Conservation (phyloP, 1,140 invertebrate species). For the Pararge aegeria region DNA sequence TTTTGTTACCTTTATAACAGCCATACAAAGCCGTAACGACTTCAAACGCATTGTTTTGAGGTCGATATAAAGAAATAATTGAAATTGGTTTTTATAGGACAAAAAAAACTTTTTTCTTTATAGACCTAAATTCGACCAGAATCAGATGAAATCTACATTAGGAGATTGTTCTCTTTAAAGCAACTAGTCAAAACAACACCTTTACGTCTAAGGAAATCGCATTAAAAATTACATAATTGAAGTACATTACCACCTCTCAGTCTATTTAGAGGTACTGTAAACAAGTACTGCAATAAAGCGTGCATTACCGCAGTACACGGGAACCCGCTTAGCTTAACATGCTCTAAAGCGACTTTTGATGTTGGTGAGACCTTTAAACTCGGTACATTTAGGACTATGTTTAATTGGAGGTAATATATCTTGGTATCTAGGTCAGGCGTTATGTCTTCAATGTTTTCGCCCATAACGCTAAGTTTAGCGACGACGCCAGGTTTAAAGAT, state of each 20-base stretch:
- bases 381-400: slow-evolving; percentile 18
- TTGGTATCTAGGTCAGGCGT: slow-evolving; percentile 18
- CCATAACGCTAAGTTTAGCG: too few relatives aligned
- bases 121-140: too few relatives aligned
- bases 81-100: too few relatives aligned
- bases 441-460: slow-evolving; percentile 11
- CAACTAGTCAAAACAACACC: neutral
- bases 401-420: slow-evolving; percentile 13
- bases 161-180: neutral
- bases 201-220: slow-evolving; percentile 24
- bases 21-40: neutral
- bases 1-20: neutral
- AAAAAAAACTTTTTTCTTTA: too few relatives aligned
- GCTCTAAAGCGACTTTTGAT: slow-evolving; percentile 39
- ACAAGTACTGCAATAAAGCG: slow-evolving; percentile 32
- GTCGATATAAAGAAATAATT: neutral
- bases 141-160: too few relatives aligned
- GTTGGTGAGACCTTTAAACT: slow-evolving; percentile 45
- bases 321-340: slow-evolving; percentile 41
- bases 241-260: slow-evolving; percentile 26
- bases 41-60: neutral
- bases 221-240: slow-evolving; percentile 31
- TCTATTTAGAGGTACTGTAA: slow-evolving; percentile 25
- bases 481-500: too few relatives aligned
- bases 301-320: slow-evolving; percentile 35